Evolutionary conservation across 1,140 invertebrate species (phyloP), one percentile per base, ranked within the genome.

Genomic region (Paramacrobiotus metropolitanus): DNA sequence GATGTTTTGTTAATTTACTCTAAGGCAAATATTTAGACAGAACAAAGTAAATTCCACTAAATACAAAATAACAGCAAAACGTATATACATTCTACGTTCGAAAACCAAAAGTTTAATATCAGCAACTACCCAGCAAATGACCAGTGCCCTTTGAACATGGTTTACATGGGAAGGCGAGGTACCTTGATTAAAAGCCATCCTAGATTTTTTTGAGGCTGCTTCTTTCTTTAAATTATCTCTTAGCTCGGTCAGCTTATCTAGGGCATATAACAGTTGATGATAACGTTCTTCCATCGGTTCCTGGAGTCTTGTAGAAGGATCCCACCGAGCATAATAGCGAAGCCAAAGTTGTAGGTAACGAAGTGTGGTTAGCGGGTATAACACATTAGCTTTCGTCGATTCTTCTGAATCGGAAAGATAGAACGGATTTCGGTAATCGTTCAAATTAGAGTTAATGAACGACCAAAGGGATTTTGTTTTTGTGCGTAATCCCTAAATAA

Each of bases 381-480:
- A 28, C 29, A 1, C 18, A 28, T 31, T 30, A 20, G 1, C 29
- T 29, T 55, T 28, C 15, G 29, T 45, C 29, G 18, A 9, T 75
- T 1, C 76, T 72, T 68, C 81, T 72, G 77, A 70, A 65, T 77
- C 77, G 65, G 75, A 76, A 30, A 73, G 80, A 71, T 94, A 97
- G n/a, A n/a, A 44, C 0, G 93, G 90, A 76, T 99, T 98, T 61
- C 82, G 78, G 74, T 89, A 98, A 59, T 89, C 76, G 59, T 90
- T 84, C 28, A 70, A 62, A 60, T 87, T 81, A 64, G 82, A 86
- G 71, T 96, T 95, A 1, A 88, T 84, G 68, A 85, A 89, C 0
- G 92, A 95, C 95, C 94, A 99, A 2, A 99, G 72, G 0, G 93
- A 97, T 0, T 88, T 81, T 0, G 94, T 96, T 68, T 82, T 83